Percentiles rank a stretch among this genome's conserved stretches.
phyloP scores from a whole-genome alignment of 2,888 invertebrate genomes.

The Thereva nobilitata region DNA sequence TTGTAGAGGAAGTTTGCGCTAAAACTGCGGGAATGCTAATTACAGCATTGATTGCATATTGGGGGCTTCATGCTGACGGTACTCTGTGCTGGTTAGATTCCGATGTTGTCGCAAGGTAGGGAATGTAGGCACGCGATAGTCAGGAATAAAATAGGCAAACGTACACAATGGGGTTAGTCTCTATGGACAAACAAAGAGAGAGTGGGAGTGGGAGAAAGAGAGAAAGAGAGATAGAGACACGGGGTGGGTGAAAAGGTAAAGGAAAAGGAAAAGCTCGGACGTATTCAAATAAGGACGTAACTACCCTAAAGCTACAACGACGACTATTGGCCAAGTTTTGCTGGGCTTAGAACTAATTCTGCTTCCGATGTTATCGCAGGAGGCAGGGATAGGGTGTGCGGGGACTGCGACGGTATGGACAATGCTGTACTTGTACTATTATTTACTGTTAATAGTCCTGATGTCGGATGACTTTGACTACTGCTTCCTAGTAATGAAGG shows the following conservation, averaged over 20 bases:
- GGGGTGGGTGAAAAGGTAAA: neutral
- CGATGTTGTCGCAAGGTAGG: too few relatives aligned
- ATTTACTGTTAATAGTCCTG: slow-evolving; percentile 47
- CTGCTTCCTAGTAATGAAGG: slow-evolving; percentile 40
- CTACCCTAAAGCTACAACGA: slow-evolving; percentile 8
- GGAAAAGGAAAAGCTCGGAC: neutral
- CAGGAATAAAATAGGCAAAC: too few relatives aligned
- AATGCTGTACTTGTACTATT: slow-evolving; percentile 44
- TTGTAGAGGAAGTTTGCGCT: neutral
- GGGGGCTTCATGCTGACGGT: slow-evolving; percentile 3
- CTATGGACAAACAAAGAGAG: too few relatives aligned
- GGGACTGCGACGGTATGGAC: slow-evolving; percentile 21
- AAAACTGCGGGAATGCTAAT: slow-evolving; percentile 30
- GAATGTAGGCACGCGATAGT: too few relatives aligned
- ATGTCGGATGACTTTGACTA: slow-evolving; percentile 41
- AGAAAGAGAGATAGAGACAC: too few relatives aligned
- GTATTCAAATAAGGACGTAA: neutral
- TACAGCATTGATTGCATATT: slow-evolving; percentile 30
- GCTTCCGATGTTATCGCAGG: slow-evolving; percentile 47
- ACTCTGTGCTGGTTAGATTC: neutral
- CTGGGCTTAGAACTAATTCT: slow-evolving; percentile 58
- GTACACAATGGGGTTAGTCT: too few relatives aligned
- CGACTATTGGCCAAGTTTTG: slow-evolving; percentile 56
- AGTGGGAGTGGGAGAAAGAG: too few relatives aligned
- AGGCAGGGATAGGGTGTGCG: slow-evolving; percentile 37